These are phyloP conservation scores for Oxygymnocypris stewartii DNA, from an alignment of 2,113 vertebrate species.

Conservation along the genomic window DNA sequence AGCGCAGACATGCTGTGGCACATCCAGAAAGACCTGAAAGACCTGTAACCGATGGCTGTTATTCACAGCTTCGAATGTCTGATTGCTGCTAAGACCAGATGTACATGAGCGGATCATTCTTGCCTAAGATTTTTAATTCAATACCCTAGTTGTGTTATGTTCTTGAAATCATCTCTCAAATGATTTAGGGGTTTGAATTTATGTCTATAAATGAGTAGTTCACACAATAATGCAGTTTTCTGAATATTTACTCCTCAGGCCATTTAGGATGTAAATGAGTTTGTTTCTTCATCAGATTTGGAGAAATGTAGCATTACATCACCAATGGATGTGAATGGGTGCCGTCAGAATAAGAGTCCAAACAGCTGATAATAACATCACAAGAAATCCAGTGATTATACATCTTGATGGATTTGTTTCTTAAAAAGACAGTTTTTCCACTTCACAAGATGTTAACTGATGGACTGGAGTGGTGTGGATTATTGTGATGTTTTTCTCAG, in stretches of 20 bases:
- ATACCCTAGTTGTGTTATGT: background rate
- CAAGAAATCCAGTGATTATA: background rate
- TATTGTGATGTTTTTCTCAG: background rate
- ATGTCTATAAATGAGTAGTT: background rate
- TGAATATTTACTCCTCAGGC: background rate
- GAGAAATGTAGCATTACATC: too few species aligned
- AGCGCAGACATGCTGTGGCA: constrained; percentile 86
- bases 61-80: background rate
- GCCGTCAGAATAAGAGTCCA: background rate
- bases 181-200: background rate
- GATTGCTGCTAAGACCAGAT: background rate
- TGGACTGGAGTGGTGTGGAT: background rate
- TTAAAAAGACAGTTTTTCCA: background rate
- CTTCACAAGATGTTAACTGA: background rate
- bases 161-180: background rate
- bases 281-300: background rate
- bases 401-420: background rate
- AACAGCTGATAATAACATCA: background rate
- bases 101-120: too few species aligned
- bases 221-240: background rate
- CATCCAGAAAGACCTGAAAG: constrained; percentile 90
- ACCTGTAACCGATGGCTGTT: constrained; percentile 69
- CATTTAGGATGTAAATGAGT: background rate
- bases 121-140: background rate
- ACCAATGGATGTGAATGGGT: background rate